These are phyloP conservation scores for Vollenhovia emeryi DNA, from an alignment of 1,140 invertebrate species.

Conservation along the genomic window DNA sequence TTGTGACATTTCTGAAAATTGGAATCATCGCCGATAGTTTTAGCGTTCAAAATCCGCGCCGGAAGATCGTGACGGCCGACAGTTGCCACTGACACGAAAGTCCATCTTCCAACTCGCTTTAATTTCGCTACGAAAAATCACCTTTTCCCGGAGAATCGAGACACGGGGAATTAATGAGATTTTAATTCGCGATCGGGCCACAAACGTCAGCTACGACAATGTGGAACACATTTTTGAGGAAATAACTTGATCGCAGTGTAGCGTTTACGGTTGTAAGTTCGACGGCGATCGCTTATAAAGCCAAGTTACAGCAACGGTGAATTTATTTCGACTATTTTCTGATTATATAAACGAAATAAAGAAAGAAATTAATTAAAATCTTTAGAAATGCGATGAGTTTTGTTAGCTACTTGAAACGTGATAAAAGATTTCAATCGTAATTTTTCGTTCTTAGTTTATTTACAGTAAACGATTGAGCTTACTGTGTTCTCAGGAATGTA, in stretches of 20 bases:
- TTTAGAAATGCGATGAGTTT: not conserved
- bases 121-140: constrained; percentile 42
- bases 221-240: constrained; percentile 1
- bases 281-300: not conserved
- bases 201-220: constrained; percentile 82
- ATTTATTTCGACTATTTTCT: not conserved
- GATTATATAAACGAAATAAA: not conserved
- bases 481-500: constrained; percentile 83
- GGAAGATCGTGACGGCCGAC: not conserved
- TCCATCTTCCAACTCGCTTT: not conserved
- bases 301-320: not conserved
- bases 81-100: not conserved
- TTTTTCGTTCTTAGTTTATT: not conserved
- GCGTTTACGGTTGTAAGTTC: not conserved
- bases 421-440: not conserved
- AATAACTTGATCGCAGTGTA: not conserved
- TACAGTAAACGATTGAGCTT: constrained; percentile 63
- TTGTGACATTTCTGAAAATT: constrained; percentile 20
- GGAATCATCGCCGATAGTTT: constrained; percentile 1
- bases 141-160: constrained; percentile 27
- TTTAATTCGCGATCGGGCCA: constrained; percentile 80
- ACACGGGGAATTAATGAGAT: constrained; percentile 77
- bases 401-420: not conserved
- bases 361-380: not conserved
- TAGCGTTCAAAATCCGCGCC: not conserved